Percentiles rank a stretch among this genome's conserved stretches.
Evolutionary conservation across 2,888 invertebrate genomes (phyloP).

Genomic region (Keiferia lycopersicella): DNA sequence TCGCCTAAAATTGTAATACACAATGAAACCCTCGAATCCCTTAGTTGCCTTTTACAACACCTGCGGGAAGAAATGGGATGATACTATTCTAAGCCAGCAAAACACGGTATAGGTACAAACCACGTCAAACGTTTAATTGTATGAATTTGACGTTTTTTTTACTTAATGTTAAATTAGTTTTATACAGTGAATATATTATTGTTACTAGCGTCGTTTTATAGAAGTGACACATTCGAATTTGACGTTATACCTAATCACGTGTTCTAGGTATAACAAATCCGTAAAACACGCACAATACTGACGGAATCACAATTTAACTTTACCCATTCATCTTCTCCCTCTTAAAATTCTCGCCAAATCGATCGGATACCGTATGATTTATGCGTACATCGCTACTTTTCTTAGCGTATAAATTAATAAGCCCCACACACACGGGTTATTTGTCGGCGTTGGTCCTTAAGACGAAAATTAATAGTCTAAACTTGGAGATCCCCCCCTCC

Average conservation of each 20-base stretch:
- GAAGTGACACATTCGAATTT: too few relatives aligned
- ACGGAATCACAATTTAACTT: not conserved
- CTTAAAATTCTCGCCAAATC: constrained; percentile 3
- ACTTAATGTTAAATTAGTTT: not conserved
- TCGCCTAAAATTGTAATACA: too few relatives aligned
- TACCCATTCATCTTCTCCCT: not conserved
- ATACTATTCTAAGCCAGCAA: too few relatives aligned
- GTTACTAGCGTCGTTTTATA: too few relatives aligned
- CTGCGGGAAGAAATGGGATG: too few relatives aligned
- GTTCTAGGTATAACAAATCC: not conserved
- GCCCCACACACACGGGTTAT: constrained; percentile 55
- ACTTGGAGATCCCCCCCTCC: constrained; percentile 65
- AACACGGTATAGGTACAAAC: too few relatives aligned
- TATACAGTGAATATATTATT: too few relatives aligned
- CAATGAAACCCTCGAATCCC: too few relatives aligned
- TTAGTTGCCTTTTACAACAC: too few relatives aligned
- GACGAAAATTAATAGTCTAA: constrained; percentile 78
- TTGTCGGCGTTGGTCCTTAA: constrained; percentile 66
- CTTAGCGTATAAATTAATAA: constrained; percentile 29
- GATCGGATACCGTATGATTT: constrained; percentile 17
- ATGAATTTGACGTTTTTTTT: not conserved
- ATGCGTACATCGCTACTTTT: constrained; percentile 22
- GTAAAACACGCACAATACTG: not conserved
- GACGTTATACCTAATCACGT: too few relatives aligned
- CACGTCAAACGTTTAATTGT: too few relatives aligned